These are phyloP conservation scores for Herpailurus yagouaroundi DNA, from an alignment of 2,113 vertebrate genomes.

Conservation along the genomic window DNA sequence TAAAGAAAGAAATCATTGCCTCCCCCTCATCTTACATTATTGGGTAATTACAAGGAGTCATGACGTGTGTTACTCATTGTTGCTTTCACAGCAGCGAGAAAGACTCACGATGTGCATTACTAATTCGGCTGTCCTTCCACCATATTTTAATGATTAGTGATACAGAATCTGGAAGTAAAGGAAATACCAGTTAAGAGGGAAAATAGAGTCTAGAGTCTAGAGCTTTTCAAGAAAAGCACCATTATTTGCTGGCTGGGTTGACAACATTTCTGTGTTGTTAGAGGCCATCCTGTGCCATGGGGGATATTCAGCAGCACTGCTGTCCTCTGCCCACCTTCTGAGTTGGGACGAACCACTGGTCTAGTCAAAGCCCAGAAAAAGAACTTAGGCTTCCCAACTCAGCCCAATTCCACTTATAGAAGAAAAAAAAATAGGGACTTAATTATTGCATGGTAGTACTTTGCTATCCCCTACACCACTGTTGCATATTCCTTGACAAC, in stretches of 20 bases:
- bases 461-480: not conserved
- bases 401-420: not conserved
- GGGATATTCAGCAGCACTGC: not conserved
- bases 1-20: not conserved
- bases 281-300: accelerated
- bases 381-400: not conserved
- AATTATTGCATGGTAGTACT: not conserved
- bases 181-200: not conserved
- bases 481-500: not conserved
- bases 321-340: not conserved
- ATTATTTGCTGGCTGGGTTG: not conserved
- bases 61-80: not conserved
- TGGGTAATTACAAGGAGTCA: slow-evolving; percentile 35
- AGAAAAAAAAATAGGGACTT: not conserved
- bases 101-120: not conserved
- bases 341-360: not conserved
- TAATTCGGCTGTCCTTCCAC: not conserved
- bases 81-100: not conserved
- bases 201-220: not conserved
- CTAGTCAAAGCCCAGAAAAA: not conserved
- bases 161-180: not conserved
- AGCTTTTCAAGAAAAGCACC: not conserved
- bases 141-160: not conserved
- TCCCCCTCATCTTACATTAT: not conserved
- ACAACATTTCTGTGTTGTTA: accelerated